Evolutionary conservation across 2,113 vertebrate species (phyloP).

Genomic region (Nycticorax nycticorax): DNA sequence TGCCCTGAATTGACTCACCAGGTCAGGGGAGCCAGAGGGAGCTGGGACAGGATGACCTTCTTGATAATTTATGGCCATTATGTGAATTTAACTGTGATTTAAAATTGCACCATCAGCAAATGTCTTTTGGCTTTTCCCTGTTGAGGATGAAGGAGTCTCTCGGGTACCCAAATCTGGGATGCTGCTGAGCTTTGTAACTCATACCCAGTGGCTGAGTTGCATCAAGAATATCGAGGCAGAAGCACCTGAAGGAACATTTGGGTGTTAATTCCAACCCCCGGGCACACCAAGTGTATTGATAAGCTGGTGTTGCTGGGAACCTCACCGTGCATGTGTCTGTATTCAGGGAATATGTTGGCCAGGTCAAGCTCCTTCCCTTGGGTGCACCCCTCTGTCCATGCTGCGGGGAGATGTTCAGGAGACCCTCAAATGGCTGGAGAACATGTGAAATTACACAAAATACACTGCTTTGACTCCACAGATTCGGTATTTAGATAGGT

Average conservation of each 20-base stretch:
- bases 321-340: not conserved
- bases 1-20: not conserved
- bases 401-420: not conserved
- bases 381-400: rapidly evolving
- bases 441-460: not conserved
- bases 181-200: not conserved
- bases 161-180: not conserved
- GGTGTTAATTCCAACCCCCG: not conserved
- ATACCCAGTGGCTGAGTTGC: not conserved
- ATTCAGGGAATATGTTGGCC: not conserved
- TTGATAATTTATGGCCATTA: not conserved
- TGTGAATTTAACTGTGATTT: not conserved
- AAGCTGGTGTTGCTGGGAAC: not conserved
- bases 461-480: not conserved
- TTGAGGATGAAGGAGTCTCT: not conserved
- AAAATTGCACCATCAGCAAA: not conserved
- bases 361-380: not conserved
- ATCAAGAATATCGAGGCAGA: not conserved
- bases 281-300: not conserved
- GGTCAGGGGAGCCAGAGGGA: not conserved
- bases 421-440: not conserved
- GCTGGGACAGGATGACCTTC: not conserved
- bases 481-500: not conserved
- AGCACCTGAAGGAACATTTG: not conserved
- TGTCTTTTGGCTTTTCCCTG: not conserved